These are phyloP conservation scores for Pseudomyrmex cubaensis DNA, from an alignment of 1,140 invertebrate species.

Conservation along the genomic window DNA sequence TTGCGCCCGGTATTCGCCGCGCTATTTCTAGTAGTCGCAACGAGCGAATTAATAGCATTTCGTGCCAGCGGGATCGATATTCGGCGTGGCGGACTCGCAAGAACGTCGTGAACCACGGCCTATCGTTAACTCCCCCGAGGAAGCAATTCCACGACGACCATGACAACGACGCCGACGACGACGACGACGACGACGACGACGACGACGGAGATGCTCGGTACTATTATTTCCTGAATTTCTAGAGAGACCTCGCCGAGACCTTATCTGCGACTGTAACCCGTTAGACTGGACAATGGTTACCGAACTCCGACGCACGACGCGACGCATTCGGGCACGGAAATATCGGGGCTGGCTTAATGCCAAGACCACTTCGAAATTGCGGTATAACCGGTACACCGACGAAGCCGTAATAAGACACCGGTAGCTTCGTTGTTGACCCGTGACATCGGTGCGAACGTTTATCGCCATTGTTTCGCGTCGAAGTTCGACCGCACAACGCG, in stretches of 20 bases:
- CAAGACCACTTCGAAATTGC: conserved; percentile 79
- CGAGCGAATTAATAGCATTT: conserved; percentile 64
- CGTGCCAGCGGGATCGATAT: conserved; percentile 62
- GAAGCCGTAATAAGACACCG: conserved; percentile 16
- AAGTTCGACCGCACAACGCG: neutral
- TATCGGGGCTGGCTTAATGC: conserved; percentile 79
- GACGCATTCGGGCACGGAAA: conserved; percentile 66
- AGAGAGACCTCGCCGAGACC: conserved; percentile 70
- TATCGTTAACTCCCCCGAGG: conserved; percentile 69
- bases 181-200: conserved; percentile 53
- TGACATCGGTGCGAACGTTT: conserved; percentile 72
- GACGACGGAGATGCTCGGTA: conserved; percentile 38
- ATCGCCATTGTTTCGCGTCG: conserved; percentile 77
- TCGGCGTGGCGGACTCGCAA: conserved; percentile 27
- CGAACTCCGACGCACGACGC: conserved; percentile 64
- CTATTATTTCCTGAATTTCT: conserved; percentile 82
- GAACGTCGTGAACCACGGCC: conserved; percentile 67
- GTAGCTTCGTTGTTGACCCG: conserved; percentile 11
- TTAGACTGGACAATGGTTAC: conserved; percentile 79
- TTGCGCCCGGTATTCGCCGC: conserved; percentile 32
- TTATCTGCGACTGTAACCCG: conserved; percentile 66
- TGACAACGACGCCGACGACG: conserved; percentile 30
- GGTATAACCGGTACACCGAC: conserved; percentile 64
- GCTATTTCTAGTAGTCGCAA: conserved; percentile 41
- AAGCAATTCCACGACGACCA: conserved; percentile 58